Evolutionary conservation across 23 tunicate genomes (phyloP), one percentile per base, ranked within the genome.

Genomic region (Oikopleura albicans): DNA sequence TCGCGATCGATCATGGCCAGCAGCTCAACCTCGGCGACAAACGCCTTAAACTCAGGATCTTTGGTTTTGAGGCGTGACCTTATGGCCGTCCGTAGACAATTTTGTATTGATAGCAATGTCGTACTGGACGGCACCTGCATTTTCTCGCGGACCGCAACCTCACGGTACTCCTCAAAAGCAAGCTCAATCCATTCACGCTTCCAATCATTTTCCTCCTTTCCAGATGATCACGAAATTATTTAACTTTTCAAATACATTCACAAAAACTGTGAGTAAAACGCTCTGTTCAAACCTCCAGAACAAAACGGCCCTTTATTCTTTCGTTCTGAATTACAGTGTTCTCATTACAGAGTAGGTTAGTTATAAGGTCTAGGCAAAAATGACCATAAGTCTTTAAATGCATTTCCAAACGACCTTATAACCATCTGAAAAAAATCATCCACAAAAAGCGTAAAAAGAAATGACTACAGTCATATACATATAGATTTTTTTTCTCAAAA

Each of bases 121-220:
- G 79, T 29, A 71, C 4, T 16, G 27, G 79, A 22, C 79, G 79
- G 79, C 27, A 2, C 35, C 37, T 27, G 28, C 37, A 71, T 34
- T 4, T 31, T 27, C 35, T 71, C 35, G 34, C 35, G 34, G 28
- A 22, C 4, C 4, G 34, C 27, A 34, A 71, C 35, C 4, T 71
- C 35, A 2, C 27, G 79, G 35, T 22, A 12, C 27, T 71, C 79
- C 31, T 71, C 79, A 71, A 12, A 71, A 16, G 79, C 79, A 4
- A 16, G 35, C 2, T 71, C 79, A 2, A 71, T 71, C 79, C 79
- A 71, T 31, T 71, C 79, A 29, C 79, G 79, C 35, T 71, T 71
- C 34, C 79, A 16, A 37, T 71, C 79, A 31, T 71, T 12, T 2
- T 71, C 36, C 4, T 29, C 79, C 27, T 71, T 37, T 22, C 22